Evolutionary conservation across 2,888 invertebrate species (phyloP), one percentile per base, ranked within the genome.

Genomic region (Fabriciana adippe): DNA sequence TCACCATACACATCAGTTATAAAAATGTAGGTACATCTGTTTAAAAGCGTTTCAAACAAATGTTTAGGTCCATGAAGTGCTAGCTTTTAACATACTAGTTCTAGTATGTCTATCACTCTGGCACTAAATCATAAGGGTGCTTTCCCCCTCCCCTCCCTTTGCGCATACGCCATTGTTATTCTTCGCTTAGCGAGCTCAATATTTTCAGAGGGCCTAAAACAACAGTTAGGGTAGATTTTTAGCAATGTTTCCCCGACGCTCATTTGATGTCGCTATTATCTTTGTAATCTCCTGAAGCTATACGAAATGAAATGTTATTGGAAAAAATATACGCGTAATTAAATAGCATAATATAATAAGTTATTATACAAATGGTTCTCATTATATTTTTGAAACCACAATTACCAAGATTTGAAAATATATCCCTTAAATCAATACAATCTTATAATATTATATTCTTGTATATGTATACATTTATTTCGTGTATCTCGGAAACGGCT

Each of bases 181-280:
- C 79, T 89, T 89, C 87, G 81, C 81, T 89, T 84, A 85, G 77
- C 72, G 79, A 73, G 79, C 79, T 78, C 81, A 89, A 89, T 89
- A 89, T 90, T 90, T 88, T 87, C 74, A 68, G 74, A 81, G 78
- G 74, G 76, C 89, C 89, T 89, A 89, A 89, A 88, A 82, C 80
- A 90, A 90, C 85, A 87, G 64, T 47, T 73, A 72, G 76, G 78
- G 79, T 67, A 77, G 79, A 82, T 83, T 82, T 82, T 81, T 72
- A 78, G 70, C 75, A 79, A 83, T 86, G 84, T 85, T 85, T 83
- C 76, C 77, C 82, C 80, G 81, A 79, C 70, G 74, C 81, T 82
- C 83, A 85, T 86, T 83, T 83, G 81, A 71, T 71, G 70, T 73
- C 47, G 21, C 48, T 84, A 81, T 84, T 85, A 82, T 84, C 78